Base-by-base conservation (phyloP, 2,888 invertebrate species). In the Scaptomyza cyrtandrae region DNA sequence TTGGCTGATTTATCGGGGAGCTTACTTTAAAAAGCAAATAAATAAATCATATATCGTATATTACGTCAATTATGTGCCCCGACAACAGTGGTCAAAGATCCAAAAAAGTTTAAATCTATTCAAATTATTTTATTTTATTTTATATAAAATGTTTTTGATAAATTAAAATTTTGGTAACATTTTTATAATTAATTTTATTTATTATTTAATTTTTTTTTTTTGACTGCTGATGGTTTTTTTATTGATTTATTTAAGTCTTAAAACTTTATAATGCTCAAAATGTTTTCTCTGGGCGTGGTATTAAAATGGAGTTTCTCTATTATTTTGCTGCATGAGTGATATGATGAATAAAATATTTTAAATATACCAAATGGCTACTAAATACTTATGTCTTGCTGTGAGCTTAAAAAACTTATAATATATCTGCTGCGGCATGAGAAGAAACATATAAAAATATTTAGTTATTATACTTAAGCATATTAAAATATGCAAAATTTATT, bases 1-100 rank as follows among this genome's bases (percentile, higher is more conserved):
- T 79, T 84, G 65, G 70, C 76, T 73, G 69, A 64, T 56, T 75
- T 67, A 70, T 68, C 62, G 64, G 48, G 39, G 39, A 68, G 54
- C 62, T 78, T 64, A 63, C 69, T 64, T 65, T 72, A 61, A 77
- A 81, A 71, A 64, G 61, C 49, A 73, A 71, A 67, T 60, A 66
- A 60, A 58, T 66, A 57, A 48, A 46, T 58, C 62, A 53, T 56
- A 27, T 56, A 73, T 56, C 45, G 33, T 54, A 49, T 70, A 65
- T 55, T 43, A 70, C 33, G 24, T 31, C 33, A 56, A 58, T 49
- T 39, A 54, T 45, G 43, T 50, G n/a, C 24, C 24, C n/a, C 27
- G 9, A 41, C 31, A 37, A 56, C 59, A 53, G 48, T 59, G 58
- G 57, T 13, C 29, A 2, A 41, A 35, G n/a, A 1, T 41, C 33